Evolutionary conservation across 2,888 invertebrate genomes (phyloP).

Genomic region (Boloria selene): DNA sequence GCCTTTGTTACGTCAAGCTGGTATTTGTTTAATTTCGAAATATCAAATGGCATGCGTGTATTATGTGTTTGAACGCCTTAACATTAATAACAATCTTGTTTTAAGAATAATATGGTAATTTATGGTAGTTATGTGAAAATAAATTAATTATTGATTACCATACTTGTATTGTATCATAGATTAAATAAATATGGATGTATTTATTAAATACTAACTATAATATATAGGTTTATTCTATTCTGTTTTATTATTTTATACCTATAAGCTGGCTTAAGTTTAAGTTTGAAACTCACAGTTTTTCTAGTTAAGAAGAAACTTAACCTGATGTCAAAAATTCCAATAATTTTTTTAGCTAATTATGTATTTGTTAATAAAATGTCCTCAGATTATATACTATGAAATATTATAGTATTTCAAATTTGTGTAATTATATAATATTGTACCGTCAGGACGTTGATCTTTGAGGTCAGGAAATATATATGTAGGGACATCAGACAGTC

Average conservation of each 20-base stretch:
- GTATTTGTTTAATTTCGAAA: slow-evolving; percentile 22
- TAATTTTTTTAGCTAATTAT: no score
- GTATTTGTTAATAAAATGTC: no score
- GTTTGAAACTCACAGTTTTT: no score
- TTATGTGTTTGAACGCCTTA: slow-evolving; percentile 14
- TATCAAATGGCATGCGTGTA: slow-evolving; percentile 26
- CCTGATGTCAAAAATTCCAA: no score
- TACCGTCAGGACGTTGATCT: no score
- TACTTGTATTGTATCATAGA: not conserved
- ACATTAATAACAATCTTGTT: slow-evolving; percentile 2
- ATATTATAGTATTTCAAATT: no score
- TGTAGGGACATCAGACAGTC: no score
- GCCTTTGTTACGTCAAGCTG: slow-evolving; percentile 12
- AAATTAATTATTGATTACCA: slow-evolving; percentile 7
- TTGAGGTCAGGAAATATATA: no score
- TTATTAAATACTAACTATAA: not conserved
- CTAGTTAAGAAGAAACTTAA: no score
- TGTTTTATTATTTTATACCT: not conserved
- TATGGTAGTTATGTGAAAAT: slow-evolving; percentile 1
- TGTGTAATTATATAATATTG: no score
- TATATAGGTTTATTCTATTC: not conserved
- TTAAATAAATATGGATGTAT: not conserved
- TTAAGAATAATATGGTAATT: slow-evolving; percentile 2
- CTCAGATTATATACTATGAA: no score
- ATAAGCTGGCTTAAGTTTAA: no score